Evolutionary conservation across 2,888 invertebrate species (phyloP), one percentile per base, ranked within the genome.

Genomic region (Aspidapion aeneum): DNA sequence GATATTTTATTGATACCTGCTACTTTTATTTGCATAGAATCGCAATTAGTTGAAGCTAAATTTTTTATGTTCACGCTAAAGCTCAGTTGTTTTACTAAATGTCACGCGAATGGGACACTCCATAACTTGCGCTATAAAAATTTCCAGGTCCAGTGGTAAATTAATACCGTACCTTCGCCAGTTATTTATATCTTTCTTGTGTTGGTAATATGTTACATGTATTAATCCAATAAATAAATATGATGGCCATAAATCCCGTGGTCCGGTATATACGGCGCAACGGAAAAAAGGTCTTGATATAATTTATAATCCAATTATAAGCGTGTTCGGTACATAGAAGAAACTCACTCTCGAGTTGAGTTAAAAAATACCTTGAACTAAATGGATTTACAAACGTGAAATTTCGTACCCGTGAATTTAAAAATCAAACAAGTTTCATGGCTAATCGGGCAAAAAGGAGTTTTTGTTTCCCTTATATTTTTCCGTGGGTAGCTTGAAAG

Each of bases 191-290:
- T 74, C 78, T 76, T 75, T 79, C 78, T 78, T 79, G 79, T 80
- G 79, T 79, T 78, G 78, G 78, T 79, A 79, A 80, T 80, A 80
- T 78, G 80, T 80, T 80, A 80, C 79, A 79, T 78, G 80, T 80
- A 80, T 80, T 80, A 80, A 80, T 80, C 80, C 80, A 80, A 80
- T 80, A 80, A 80, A 80, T 80, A 80, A 80, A 80, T 79, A 80
- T 78, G 80, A 79, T 76, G 74, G 77, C 77, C 77, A 80, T 80
- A 80, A 79, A 80, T 80, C 77, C 77, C 75, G 70, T 70, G 73
- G 68, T 73, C 71, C 63, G 52, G 58, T 54, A 60, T 58, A 66
- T 59, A 22, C 59, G 68, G 66, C 66, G 59, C 62, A 58, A 63
- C 64, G 72, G 73, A 74, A 75, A 77, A 75, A 74, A 73, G 55